These are phyloP conservation scores for Hemitrygon akajei DNA, from an alignment of 2,797 vertebrate species.

Conservation along the genomic window DNA sequence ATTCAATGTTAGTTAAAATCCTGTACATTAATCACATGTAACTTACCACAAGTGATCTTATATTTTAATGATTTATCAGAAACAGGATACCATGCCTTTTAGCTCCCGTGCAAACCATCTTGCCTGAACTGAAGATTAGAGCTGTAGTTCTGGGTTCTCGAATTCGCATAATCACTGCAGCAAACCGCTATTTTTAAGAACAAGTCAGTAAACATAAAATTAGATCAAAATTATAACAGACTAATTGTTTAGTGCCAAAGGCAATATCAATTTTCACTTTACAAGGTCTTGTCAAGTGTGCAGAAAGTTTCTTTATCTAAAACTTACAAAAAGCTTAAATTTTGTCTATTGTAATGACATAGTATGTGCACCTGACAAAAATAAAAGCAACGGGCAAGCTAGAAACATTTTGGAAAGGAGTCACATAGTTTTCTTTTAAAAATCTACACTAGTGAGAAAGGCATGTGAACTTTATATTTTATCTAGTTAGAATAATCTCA, in stretches of 20 bases:
- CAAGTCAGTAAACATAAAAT: not conserved
- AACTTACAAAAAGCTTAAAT: not conserved
- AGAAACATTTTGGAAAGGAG: not conserved
- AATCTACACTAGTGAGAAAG: not conserved
- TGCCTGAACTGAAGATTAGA: conserved; percentile 93
- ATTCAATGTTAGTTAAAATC: conserved; percentile 19
- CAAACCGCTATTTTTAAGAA: conserved; percentile 69
- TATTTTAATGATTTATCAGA: not conserved
- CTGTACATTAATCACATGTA: not conserved
- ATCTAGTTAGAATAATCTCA: not conserved
- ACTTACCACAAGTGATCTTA: not conserved
- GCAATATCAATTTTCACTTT: not conserved
- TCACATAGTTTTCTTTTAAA: not conserved
- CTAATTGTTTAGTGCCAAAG: not conserved
- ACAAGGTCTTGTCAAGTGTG: too few relatives aligned
- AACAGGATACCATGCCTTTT: conserved; percentile 67
- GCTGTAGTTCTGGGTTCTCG: conserved; percentile 88
- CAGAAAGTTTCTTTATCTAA: not conserved
- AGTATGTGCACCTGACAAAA: not conserved
- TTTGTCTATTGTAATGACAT: not conserved
- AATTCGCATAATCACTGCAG: conserved; percentile 94
- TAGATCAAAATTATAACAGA: not conserved
- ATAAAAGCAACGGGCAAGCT: not conserved
- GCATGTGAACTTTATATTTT: not conserved
- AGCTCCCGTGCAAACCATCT: conserved; percentile 95